Percentiles rank a stretch among this genome's conserved stretches.
phyloP scores from a whole-genome alignment of 2,888 invertebrate genomes.

The Steinernema hermaphroditum region DNA sequence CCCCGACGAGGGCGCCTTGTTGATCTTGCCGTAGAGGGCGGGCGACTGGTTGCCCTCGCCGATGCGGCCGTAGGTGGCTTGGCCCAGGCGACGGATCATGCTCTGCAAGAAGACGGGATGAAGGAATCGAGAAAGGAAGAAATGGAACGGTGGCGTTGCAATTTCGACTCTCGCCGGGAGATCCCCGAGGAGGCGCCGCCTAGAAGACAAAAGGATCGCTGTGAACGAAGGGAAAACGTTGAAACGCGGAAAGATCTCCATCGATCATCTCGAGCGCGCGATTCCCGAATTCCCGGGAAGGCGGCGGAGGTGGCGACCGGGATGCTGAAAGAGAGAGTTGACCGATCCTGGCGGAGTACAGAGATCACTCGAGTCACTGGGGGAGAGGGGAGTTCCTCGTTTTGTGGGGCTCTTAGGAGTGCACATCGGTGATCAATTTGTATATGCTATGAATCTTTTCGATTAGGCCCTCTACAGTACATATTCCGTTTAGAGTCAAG shows the following conservation, averaged over 20 bases:
- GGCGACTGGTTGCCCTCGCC: conserved; percentile 17
- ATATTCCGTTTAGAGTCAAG: too few relatives aligned
- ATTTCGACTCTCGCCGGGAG: conserved; percentile 19
- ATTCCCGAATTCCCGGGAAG: too few relatives aligned
- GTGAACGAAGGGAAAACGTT: conserved; percentile 21
- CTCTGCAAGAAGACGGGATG: neutral
- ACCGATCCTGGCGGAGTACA: too few relatives aligned
- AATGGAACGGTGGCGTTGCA: conserved; percentile 16
- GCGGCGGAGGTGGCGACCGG: too few relatives aligned
- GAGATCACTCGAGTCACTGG: too few relatives aligned
- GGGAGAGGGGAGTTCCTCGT: too few relatives aligned
- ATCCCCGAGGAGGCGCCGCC: neutral
- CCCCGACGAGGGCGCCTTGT: conserved; percentile 15
- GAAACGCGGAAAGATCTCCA: conserved; percentile 24
- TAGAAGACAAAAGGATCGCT: conserved; percentile 20
- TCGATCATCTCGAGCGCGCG: conserved; percentile 8
- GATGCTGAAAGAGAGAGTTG: too few relatives aligned
- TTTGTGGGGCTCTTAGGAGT: too few relatives aligned
- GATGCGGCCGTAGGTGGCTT: conserved; percentile 27
- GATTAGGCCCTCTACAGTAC: too few relatives aligned
- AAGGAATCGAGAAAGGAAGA: neutral
- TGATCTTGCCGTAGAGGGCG: conserved; percentile 14
- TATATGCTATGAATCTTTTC: too few relatives aligned
- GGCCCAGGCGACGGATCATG: conserved; percentile 23
- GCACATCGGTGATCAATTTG: too few relatives aligned